Evolutionary conservation across 2,797 vertebrate genomes (phyloP).

Genomic region (Cetoscarus ocellatus): DNA sequence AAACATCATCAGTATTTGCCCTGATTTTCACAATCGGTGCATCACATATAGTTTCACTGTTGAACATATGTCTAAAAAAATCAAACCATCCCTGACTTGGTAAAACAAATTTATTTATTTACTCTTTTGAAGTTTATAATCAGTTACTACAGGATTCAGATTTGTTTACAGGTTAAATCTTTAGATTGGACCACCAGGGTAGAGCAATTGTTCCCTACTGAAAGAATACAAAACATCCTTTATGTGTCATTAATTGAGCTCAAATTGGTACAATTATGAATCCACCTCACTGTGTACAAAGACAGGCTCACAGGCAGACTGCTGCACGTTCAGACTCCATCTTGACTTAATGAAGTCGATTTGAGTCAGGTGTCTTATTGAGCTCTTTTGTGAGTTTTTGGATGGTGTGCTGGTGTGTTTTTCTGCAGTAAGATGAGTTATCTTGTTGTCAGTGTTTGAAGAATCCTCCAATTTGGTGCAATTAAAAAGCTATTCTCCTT

Average conservation of each 20-base stretch:
- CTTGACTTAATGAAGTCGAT: conserved; percentile 62
- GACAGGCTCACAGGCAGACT: conserved; percentile 14
- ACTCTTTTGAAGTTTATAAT: neutral
- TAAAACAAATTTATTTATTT: neutral
- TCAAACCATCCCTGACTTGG: neutral
- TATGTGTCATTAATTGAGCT: conserved; percentile 35
- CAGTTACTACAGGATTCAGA: neutral
- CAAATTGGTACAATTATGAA: conserved; percentile 46
- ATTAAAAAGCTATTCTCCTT: conserved; percentile 12
- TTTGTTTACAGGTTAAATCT: neutral
- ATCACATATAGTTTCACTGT: too few relatives aligned
- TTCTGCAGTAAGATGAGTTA: neutral
- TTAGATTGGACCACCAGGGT: conserved; percentile 2
- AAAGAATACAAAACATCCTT: conserved; percentile 21
- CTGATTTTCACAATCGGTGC: too few relatives aligned
- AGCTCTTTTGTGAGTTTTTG: conserved; percentile 46
- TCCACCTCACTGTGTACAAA: conserved; percentile 21
- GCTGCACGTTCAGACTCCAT: conserved; percentile 18
- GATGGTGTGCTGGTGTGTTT: conserved; percentile 12
- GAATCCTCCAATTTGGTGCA: conserved; percentile 10
- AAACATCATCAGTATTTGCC: too few relatives aligned
- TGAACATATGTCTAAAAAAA: too few relatives aligned
- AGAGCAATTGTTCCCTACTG: neutral
- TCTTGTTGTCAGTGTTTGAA: conserved; percentile 15
- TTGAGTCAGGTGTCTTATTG: conserved; percentile 58